Percentiles rank a stretch among this genome's conserved stretches.
Conservation (phyloP, 2,888 invertebrate species). For the Ypsolopha scabrella region DNA sequence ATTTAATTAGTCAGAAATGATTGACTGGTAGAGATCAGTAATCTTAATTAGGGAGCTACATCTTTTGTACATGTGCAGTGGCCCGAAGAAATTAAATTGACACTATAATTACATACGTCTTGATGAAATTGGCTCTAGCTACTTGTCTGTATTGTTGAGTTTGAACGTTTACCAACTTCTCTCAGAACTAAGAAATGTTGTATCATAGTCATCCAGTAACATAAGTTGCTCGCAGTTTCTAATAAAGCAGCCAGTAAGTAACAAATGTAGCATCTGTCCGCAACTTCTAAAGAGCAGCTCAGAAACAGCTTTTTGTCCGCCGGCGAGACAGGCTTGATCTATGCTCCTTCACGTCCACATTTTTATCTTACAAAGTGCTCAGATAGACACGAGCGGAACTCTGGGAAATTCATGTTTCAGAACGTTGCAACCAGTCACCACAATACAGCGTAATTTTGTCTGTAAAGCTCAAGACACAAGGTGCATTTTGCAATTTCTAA, state of each 20-base stretch:
- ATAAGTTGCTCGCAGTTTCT: background rate
- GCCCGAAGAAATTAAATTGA: background rate
- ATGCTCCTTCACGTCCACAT: conserved; percentile 56
- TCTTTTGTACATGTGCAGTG: background rate
- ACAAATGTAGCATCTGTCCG: conserved; percentile 4
- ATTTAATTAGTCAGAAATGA: too few species aligned
- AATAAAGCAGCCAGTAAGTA: background rate
- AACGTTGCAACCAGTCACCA: conserved; percentile 19
- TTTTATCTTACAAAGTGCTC: conserved; percentile 69
- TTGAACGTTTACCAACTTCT: background rate
- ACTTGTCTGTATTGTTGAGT: background rate
- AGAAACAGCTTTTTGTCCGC: conserved; percentile 36
- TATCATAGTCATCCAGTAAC: background rate
- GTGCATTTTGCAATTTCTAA: conserved; percentile 15
- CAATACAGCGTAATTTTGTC: conserved; percentile 8
- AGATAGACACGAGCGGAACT: conserved; percentile 63
- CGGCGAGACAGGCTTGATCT: conserved; percentile 52
- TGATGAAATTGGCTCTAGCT: background rate
- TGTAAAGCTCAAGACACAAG: background rate
- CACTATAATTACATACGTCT: background rate
- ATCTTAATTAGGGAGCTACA: background rate
- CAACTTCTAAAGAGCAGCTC: conserved; percentile 18
- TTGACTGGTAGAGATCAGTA: too few species aligned
- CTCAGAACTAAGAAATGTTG: background rate
- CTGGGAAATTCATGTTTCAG: conserved; percentile 57